phyloP scores from a whole-genome alignment of 2,113 vertebrate species.

The Callopanchax toddi region DNA sequence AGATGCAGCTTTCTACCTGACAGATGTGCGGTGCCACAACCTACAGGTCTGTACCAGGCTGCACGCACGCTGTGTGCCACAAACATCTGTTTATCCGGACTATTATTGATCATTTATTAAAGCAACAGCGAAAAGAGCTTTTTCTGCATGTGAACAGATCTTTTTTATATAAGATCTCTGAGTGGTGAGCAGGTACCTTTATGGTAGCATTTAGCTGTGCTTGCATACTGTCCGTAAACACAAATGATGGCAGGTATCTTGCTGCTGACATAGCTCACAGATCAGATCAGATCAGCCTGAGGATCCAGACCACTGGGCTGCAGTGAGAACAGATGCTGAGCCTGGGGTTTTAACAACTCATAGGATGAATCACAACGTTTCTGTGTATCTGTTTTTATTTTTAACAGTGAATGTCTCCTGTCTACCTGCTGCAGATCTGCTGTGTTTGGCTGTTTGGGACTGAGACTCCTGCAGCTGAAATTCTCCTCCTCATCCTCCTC shows the following conservation, averaged over 20 bases:
- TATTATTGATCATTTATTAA: neutral
- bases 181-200: constrained; percentile 15
- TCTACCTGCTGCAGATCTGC: constrained; percentile 53
- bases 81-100: neutral
- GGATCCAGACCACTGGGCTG: constrained; percentile 20
- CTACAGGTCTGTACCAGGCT: constrained; percentile 66
- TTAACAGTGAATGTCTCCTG: constrained; percentile 38
- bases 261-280: neutral
- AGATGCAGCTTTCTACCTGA: constrained; percentile 63
- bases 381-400: constrained; percentile 28
- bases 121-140: constrained; percentile 10
- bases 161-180: constrained; percentile 17
- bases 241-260: constrained; percentile 30
- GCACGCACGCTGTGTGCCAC: too few species aligned
- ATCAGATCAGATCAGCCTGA: constrained; percentile 4
- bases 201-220: constrained; percentile 22
- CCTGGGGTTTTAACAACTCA: too few species aligned
- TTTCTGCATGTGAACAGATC: neutral
- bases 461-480: constrained; percentile 44
- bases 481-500: constrained; percentile 10
- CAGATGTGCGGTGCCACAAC: constrained; percentile 59
- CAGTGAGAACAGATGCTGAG: constrained; percentile 4
- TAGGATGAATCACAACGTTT: neutral
- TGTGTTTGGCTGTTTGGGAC: constrained; percentile 30
- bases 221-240: constrained; percentile 5